phyloP scores from a whole-genome alignment of 2,113 vertebrate genomes.

The Nannobrachium achirus region DNA sequence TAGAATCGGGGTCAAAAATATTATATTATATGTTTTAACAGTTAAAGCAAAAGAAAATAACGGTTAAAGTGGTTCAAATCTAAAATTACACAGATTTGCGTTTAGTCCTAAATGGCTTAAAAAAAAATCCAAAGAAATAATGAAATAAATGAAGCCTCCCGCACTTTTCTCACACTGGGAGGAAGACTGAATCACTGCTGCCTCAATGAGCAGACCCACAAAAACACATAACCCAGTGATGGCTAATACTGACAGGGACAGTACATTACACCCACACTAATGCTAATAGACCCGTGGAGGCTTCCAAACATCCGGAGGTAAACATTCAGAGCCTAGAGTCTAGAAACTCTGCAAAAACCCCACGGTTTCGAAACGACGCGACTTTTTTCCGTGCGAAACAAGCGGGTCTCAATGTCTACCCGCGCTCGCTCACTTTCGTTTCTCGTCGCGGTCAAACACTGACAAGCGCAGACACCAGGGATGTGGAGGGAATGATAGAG shows the following conservation, averaged over 20 bases:
- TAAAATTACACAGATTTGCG: too few species aligned
- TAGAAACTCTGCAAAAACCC: constrained; percentile 16
- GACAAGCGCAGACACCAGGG: neutral
- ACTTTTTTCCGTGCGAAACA: constrained; percentile 44
- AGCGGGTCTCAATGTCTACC: constrained; percentile 11
- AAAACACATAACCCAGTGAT: too few species aligned
- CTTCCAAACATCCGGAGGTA: constrained; percentile 61
- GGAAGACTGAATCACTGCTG: constrained; percentile 40
- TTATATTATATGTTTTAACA: too few species aligned
- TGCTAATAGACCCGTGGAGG: constrained; percentile 62
- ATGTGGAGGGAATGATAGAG: too few species aligned
- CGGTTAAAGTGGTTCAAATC: too few species aligned
- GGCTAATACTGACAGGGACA: constrained; percentile 43
- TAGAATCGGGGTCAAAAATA: too few species aligned
- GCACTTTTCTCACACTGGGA: constrained; percentile 56
- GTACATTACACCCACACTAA: constrained; percentile 62
- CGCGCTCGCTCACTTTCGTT: constrained; percentile 30
- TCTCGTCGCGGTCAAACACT: constrained; percentile 11
- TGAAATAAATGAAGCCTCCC: constrained; percentile 33
- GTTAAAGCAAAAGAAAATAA: too few species aligned
- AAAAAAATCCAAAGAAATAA: too few species aligned
- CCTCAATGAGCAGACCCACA: constrained; percentile 21
- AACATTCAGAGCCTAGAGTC: constrained; percentile 40
- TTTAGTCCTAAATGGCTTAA: too few species aligned
- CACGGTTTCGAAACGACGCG: constrained; percentile 25